phyloP scores from a whole-genome alignment of 2,888 invertebrate species.

The Eupithecia tripunctaria region DNA sequence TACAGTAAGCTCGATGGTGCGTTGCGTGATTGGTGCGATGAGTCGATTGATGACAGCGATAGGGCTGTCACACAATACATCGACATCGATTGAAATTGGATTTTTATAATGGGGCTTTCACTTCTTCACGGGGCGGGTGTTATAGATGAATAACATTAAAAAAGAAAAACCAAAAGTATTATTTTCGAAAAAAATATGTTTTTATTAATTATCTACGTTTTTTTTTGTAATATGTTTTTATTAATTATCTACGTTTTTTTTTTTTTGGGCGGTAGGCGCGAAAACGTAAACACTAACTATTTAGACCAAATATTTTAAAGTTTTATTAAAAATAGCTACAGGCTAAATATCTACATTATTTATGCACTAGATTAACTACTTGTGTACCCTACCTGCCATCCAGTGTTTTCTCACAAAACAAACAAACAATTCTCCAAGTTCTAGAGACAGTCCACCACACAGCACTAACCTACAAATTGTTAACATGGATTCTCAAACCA shows the following conservation, averaged over 20 bases:
- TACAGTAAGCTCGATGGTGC: conserved; percentile 41
- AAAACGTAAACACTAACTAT: too few species aligned
- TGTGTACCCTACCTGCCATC: too few species aligned
- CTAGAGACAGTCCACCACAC: too few species aligned
- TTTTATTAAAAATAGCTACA: too few species aligned
- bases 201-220: background rate
- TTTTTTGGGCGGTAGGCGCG: too few species aligned
- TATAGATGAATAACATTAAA: background rate
- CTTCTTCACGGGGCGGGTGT: background rate
- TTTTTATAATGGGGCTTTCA: background rate
- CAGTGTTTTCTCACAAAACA: too few species aligned
- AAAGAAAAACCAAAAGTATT: background rate
- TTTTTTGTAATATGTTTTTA: background rate
- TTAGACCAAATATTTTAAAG: too few species aligned
- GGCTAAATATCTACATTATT: too few species aligned
- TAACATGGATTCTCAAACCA: too few species aligned
- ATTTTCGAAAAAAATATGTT: background rate
- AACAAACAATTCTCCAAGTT: too few species aligned
- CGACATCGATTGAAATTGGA: conserved; percentile 10
- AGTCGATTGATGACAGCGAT: conserved; percentile 25
- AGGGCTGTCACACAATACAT: conserved; percentile 18
- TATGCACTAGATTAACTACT: too few species aligned
- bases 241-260: background rate
- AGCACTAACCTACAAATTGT: too few species aligned
- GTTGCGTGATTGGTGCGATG: conserved; percentile 27